Percentiles rank a stretch among this genome's conserved stretches.
Evolutionary conservation across 2,797 vertebrate genomes (phyloP).

Genomic region (Uromys caudimaculatus): DNA sequence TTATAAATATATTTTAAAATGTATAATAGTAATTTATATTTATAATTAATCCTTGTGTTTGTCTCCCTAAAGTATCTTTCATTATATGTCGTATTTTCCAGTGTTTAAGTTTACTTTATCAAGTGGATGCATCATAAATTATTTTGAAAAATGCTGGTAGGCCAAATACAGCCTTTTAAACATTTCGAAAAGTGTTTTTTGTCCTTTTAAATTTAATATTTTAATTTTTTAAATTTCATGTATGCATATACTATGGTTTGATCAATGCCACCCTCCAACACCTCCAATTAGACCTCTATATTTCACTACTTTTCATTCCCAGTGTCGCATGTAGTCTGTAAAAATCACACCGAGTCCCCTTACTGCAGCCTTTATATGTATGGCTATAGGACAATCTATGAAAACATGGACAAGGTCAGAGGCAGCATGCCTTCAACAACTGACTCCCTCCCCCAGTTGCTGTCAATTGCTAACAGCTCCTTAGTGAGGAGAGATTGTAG

Average conservation of each 20-base stretch:
- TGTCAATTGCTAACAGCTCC: neutral
- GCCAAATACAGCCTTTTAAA: neutral
- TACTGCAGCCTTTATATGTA: too few relatives aligned
- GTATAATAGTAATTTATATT: neutral
- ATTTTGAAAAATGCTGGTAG: neutral
- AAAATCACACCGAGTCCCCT: too few relatives aligned
- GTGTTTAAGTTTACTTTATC: too few relatives aligned
- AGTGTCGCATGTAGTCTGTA: neutral
- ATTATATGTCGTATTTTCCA: neutral
- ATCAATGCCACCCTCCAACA: neutral
- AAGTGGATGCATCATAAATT: neutral
- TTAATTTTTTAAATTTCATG: neutral
- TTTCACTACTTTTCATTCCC: neutral
- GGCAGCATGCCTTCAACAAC: neutral
- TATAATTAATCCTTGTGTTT: too few relatives aligned
- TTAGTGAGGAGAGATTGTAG: neutral
- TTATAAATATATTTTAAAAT: neutral
- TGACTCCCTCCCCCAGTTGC: fast-evolving
- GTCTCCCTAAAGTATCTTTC: neutral
- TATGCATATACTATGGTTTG: neutral
- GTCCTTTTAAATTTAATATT: neutral
- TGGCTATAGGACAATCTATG: neutral
- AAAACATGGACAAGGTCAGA: too few relatives aligned
- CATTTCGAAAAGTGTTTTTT: neutral
- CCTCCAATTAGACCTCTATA: neutral